phyloP scores from a whole-genome alignment of 2,113 vertebrate genomes.

The Poeciliopsis prolifica region DNA sequence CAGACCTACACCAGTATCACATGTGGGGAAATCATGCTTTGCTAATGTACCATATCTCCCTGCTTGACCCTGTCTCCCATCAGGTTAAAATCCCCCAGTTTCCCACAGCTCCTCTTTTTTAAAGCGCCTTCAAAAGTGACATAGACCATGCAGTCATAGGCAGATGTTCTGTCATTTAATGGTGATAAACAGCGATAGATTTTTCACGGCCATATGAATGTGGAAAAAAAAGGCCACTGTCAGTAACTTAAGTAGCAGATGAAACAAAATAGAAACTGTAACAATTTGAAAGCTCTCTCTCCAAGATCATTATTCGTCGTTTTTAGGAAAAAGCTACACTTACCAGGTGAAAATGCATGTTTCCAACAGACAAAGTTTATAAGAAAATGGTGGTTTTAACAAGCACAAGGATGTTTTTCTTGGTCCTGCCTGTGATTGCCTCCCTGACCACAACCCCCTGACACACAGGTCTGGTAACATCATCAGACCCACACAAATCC shows the following conservation, averaged over 20 bases:
- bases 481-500: conserved; percentile 61
- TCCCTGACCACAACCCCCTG: conserved; percentile 35
- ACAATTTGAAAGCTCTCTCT: conserved; percentile 32
- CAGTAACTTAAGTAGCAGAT: background rate
- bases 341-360: conserved; percentile 6
- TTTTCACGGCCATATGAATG: background rate
- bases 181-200: background rate
- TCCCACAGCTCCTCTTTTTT: conserved; percentile 14
- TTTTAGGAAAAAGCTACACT: conserved; percentile 33
- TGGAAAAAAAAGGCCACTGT: background rate
- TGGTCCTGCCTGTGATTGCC: conserved; percentile 49
- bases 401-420: conserved; percentile 54
- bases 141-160: background rate
- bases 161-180: conserved; percentile 10
- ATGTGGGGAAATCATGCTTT: conserved; percentile 29
- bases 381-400: conserved; percentile 34
- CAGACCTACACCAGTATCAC: conserved; percentile 52
- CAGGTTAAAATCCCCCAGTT: conserved; percentile 50
- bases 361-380: conserved; percentile 25
- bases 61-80: conserved; percentile 56
- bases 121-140: conserved; percentile 14
- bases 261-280: background rate
- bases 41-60: conserved; percentile 60
- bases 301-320: conserved; percentile 30
- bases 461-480: conserved; percentile 51